Evolutionary conservation across 2,797 vertebrate species (phyloP).

Genomic region (Myotis pilosus): DNA sequence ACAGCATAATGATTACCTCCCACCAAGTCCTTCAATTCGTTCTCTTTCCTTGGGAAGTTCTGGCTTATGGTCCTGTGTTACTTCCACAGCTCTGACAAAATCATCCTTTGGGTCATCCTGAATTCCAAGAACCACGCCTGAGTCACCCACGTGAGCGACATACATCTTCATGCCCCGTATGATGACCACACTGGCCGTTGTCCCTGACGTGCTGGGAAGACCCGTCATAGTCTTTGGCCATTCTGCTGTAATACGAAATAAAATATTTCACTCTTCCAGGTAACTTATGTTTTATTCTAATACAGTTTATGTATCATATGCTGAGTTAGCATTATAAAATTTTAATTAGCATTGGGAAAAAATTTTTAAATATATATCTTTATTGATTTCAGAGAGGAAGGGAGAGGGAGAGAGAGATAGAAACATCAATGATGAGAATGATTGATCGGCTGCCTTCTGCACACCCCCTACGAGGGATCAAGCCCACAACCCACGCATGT

Average conservation of each 20-base stretch:
- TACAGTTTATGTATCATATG: neutral
- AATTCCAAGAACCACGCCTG: slow-evolving; percentile 94
- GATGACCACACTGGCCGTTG: slow-evolving; percentile 95
- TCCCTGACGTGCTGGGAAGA: slow-evolving; percentile 96
- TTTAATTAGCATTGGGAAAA: slow-evolving; percentile 42
- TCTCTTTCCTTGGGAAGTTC: slow-evolving; percentile 95
- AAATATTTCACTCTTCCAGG: slow-evolving; percentile 39
- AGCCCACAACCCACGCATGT: too few relatives aligned
- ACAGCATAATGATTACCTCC: slow-evolving; percentile 87
- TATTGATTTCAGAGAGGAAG: neutral
- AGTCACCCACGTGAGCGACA: slow-evolving; percentile 96
- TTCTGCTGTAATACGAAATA: slow-evolving; percentile 87
- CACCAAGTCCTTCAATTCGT: slow-evolving; percentile 96
- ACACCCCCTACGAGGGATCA: too few relatives aligned
- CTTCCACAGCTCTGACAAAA: slow-evolving; percentile 92
- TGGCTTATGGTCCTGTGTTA: slow-evolving; percentile 97
- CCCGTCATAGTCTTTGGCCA: slow-evolving; percentile 98
- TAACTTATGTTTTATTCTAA: neutral
- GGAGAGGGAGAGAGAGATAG: neutral
- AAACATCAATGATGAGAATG: neutral
- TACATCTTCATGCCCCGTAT: slow-evolving; percentile 94
- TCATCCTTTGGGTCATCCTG: slow-evolving; percentile 92
- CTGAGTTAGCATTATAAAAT: slow-evolving; percentile 26
- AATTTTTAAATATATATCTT: neutral
- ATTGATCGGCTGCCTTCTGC: neutral